These are phyloP conservation scores for Tychaedon coryphoeus DNA, from an alignment of 2,113 vertebrate genomes.

Conservation along the genomic window DNA sequence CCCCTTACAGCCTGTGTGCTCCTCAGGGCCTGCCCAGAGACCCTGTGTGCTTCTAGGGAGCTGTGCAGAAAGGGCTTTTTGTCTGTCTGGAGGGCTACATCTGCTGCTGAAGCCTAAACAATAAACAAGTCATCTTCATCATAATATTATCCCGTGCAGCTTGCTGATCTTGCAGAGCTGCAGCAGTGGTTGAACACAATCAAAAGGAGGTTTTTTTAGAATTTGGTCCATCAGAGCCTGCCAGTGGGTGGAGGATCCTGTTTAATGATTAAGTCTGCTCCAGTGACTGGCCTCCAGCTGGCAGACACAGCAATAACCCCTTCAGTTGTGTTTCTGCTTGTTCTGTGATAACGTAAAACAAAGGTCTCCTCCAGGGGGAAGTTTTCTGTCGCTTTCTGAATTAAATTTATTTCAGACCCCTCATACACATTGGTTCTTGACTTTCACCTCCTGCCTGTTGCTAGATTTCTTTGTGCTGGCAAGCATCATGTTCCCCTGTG, in stretches of 20 bases:
- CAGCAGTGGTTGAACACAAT: neutral
- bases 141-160: neutral
- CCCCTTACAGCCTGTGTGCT: neutral
- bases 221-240: neutral
- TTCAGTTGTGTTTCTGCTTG: slow-evolving; percentile 55
- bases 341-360: slow-evolving; percentile 52
- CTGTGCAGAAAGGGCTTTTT: neutral
- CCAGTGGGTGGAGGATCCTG: neutral
- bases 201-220: neutral
- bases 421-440: neutral
- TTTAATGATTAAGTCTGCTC: slow-evolving; percentile 37
- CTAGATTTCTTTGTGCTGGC: slow-evolving; percentile 55
- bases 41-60: neutral
- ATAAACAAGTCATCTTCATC: neutral
- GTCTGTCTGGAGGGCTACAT: neutral
- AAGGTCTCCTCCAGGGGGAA: slow-evolving; percentile 23
- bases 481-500: slow-evolving; percentile 20
- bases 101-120: neutral
- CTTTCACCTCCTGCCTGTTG: slow-evolving; percentile 50
- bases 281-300: slow-evolving; percentile 20
- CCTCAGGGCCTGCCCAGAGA: neutral
- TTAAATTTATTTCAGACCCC: slow-evolving; percentile 27
- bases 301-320: slow-evolving; percentile 33
- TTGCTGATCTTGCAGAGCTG: neutral
- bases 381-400: slow-evolving; percentile 4